These are phyloP conservation scores for Schizotus pectinicornis DNA, from an alignment of 2,888 invertebrate species.

Conservation along the genomic window DNA sequence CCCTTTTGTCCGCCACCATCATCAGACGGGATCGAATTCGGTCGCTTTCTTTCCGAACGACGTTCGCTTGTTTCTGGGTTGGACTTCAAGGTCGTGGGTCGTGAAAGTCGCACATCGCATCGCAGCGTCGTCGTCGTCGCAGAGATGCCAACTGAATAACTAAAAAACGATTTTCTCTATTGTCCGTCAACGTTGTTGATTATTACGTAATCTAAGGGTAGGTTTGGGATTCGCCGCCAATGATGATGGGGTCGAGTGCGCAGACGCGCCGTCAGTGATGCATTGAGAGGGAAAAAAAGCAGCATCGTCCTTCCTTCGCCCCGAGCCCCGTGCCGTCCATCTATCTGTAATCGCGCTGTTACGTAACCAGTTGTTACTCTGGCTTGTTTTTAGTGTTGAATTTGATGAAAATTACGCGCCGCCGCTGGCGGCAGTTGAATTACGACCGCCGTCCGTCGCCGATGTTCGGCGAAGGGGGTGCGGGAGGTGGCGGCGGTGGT, in stretches of 20 bases:
- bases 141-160: no score
- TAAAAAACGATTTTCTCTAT: neutral
- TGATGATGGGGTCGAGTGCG: neutral
- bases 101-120: slow-evolving; percentile 51
- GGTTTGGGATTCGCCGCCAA: neutral
- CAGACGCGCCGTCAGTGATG: neutral
- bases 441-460: no score
- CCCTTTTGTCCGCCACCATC: no score
- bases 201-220: neutral
- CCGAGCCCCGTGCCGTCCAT: no score
- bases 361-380: no score
- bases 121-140: neutral
- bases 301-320: neutral
- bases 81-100: slow-evolving; percentile 44
- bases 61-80: slow-evolving; percentile 11
- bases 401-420: no score
- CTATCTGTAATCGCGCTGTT: no score
- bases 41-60: neutral
- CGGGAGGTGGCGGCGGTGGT: no score
- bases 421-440: no score
- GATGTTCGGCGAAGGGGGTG: no score
- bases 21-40: no score
- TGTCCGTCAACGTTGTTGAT: neutral
- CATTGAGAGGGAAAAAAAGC: neutral
- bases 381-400: no score